These are phyloP conservation scores for Clarias platycephalus DNA, from an alignment of 2,797 vertebrate species.

Conservation along the genomic window DNA sequence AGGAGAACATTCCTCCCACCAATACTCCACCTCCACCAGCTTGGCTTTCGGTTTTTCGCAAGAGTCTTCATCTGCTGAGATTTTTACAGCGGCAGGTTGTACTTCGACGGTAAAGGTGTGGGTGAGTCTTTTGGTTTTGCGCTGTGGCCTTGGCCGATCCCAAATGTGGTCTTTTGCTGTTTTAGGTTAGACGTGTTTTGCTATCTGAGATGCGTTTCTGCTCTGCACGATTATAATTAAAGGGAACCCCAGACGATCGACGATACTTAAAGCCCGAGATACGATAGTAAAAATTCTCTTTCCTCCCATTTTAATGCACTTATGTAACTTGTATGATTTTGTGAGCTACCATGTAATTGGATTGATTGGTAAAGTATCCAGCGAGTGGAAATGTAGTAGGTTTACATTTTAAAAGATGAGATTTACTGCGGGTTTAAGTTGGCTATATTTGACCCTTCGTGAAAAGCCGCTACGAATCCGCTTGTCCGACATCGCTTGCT, in stretches of 20 bases:
- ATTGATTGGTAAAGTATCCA: neutral
- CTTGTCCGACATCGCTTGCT: constrained; percentile 80
- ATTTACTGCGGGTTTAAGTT: neutral
- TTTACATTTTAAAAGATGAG: neutral
- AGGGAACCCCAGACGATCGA: neutral
- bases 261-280: neutral
- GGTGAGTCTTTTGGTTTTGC: neutral
- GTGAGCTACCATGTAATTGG: neutral
- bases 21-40: neutral
- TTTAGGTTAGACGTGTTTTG: neutral
- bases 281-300: neutral
- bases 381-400: neutral
- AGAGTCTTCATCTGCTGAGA: neutral
- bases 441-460: constrained; percentile 54
- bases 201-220: neutral
- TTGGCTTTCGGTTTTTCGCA: too few species aligned
- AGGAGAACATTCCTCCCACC: neutral
- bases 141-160: neutral
- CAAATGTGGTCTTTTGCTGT: neutral
- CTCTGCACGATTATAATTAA: too few species aligned
- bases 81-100: neutral
- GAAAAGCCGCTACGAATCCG: constrained; percentile 83
- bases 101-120: neutral
- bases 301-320: neutral
- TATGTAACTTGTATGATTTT: neutral